Evolutionary conservation across 2,888 invertebrate species (phyloP).

Genomic region (Hoplodrina blanda): DNA sequence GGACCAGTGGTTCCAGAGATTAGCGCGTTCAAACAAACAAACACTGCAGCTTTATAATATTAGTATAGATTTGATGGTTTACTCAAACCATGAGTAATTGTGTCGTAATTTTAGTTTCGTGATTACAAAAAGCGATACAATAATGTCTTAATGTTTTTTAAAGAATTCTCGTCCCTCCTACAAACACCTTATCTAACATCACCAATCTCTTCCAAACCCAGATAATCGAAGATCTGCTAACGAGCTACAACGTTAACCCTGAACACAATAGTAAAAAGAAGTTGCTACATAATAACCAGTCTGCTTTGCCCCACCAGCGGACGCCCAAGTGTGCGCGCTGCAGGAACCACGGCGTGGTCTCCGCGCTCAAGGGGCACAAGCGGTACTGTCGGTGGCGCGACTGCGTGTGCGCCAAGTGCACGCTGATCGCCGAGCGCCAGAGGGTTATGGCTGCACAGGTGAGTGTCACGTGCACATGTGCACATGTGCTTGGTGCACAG

Average conservation of each 20-base stretch:
- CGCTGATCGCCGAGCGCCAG: slow-evolving; percentile 98
- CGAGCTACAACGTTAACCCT: slow-evolving; percentile 1
- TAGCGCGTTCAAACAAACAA: too few species aligned
- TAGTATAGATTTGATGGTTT: too few species aligned
- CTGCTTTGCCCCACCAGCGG: slow-evolving; percentile 84
- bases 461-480: slow-evolving; percentile 59
- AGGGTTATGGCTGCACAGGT: slow-evolving; percentile 99
- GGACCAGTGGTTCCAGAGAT: too few species aligned
- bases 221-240: slow-evolving; percentile 35
- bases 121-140: neutral
- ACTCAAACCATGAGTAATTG: neutral
- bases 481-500: slow-evolving; percentile 5
- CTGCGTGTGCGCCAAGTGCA: slow-evolving; percentile 99
- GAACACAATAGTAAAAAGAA: slow-evolving; percentile 51
- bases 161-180: neutral
- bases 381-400: slow-evolving; percentile 99
- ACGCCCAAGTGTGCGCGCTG: slow-evolving; percentile 99
- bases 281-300: slow-evolving; percentile 68
- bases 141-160: too few species aligned
- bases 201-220: slow-evolving; percentile 24
- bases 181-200: neutral
- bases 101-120: neutral
- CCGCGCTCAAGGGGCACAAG: slow-evolving; percentile 98
- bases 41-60: too few species aligned
- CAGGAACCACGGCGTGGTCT: slow-evolving; percentile 99